Percentiles rank a stretch among this genome's conserved stretches.
Conservation (phyloP, 1,140 invertebrate species). For the Pachyrhynchus sulphureomaculatus region DNA sequence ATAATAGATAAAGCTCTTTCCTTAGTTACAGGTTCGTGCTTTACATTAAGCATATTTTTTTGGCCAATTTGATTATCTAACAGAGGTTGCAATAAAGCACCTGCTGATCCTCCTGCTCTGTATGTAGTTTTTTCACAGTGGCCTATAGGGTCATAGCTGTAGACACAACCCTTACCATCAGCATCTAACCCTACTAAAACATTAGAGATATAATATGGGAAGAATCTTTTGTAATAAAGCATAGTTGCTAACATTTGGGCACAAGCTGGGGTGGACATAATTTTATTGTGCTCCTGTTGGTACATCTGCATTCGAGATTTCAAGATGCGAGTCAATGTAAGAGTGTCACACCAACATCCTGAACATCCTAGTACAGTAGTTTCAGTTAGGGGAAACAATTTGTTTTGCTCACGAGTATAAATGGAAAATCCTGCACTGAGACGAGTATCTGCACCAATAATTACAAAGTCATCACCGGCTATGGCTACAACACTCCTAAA, state of each 20-base stretch:
- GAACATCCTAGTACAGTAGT: slow-evolving; percentile 83
- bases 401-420: slow-evolving; percentile 83
- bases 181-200: slow-evolving; percentile 87
- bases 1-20: slow-evolving; percentile 83
- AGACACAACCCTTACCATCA: slow-evolving; percentile 91
- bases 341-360: slow-evolving; percentile 98
- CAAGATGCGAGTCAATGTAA: slow-evolving; percentile 86
- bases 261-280: slow-evolving; percentile 88
- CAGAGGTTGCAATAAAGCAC: slow-evolving; percentile 77
- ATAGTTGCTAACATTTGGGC: slow-evolving; percentile 95
- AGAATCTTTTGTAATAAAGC: slow-evolving; percentile 96
- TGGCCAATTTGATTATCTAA: slow-evolving; percentile 89
- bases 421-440: slow-evolving; percentile 90
- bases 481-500: slow-evolving; percentile 84
- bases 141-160: slow-evolving; percentile 96
- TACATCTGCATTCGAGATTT: slow-evolving; percentile 92
- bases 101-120: slow-evolving; percentile 81
- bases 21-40: slow-evolving; percentile 64
- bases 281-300: slow-evolving; percentile 90
- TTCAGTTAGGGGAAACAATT: slow-evolving; percentile 77
- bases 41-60: slow-evolving; percentile 77
- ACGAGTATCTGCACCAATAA: slow-evolving; percentile 87
- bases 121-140: slow-evolving; percentile 82
- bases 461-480: slow-evolving; percentile 67
- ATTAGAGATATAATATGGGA: slow-evolving; percentile 97